phyloP scores from a whole-genome alignment of 2,797 vertebrate species.

The Nannoperca australis region DNA sequence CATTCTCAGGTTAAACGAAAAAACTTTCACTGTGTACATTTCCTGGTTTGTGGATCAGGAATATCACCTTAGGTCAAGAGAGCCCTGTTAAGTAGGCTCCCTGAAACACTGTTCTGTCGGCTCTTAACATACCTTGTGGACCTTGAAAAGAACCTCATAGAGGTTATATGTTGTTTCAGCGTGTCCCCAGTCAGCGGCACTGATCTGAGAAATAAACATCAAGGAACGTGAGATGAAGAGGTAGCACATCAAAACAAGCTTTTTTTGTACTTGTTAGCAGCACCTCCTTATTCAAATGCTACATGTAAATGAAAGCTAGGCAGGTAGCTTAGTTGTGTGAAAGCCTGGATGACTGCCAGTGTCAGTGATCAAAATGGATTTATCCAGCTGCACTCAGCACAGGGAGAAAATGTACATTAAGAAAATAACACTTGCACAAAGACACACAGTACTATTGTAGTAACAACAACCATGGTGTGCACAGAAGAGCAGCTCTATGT shows the following conservation, averaged over 20 bases:
- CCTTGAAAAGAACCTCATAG: slow-evolving; percentile 98
- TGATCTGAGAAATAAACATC: slow-evolving; percentile 85
- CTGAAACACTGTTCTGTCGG: background rate
- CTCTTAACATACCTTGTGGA: slow-evolving; percentile 91
- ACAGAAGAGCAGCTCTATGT: background rate
- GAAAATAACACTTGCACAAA: slow-evolving; percentile 1
- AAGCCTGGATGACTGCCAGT: slow-evolving; percentile 21
- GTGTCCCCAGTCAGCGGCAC: slow-evolving; percentile 90
- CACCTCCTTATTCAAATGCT: slow-evolving; percentile 32
- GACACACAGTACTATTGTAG: background rate
- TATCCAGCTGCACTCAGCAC: background rate
- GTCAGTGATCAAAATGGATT: slow-evolving; percentile 27
- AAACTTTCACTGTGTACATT: background rate
- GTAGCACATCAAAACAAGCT: slow-evolving; percentile 30
- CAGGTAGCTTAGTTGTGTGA: slow-evolving; percentile 25
- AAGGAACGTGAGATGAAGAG: slow-evolving; percentile 49
- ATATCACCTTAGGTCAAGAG: slow-evolving; percentile 8
- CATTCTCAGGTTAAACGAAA: slow-evolving; percentile 7
- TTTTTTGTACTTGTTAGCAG: slow-evolving; percentile 28
- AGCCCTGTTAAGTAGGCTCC: slow-evolving; percentile 6
- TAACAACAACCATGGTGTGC: background rate
- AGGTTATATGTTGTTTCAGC: slow-evolving; percentile 94
- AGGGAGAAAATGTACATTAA: slow-evolving; percentile 1
- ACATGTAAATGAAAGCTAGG: slow-evolving; percentile 44
- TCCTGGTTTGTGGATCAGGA: slow-evolving; percentile 9